Conservation (phyloP, 2,113 vertebrate species). For the Tichodroma muraria region DNA sequence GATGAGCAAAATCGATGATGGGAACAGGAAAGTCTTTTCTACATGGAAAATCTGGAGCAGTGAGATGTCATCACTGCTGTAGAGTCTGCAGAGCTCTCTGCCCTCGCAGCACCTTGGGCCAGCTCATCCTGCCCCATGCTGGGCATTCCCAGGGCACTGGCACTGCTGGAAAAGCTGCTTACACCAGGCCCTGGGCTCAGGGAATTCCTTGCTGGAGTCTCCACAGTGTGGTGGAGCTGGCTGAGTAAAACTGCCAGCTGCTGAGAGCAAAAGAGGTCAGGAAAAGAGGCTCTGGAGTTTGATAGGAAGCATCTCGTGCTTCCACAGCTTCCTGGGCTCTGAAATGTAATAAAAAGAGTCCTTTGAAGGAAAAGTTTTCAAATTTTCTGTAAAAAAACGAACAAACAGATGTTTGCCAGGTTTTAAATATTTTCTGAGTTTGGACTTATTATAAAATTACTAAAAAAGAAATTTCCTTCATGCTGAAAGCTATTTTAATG, state of each 20-base stretch:
- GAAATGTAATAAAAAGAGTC: background rate
- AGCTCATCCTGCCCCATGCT: background rate
- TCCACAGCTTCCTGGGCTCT: background rate
- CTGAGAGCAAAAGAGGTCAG: background rate
- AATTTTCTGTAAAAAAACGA: background rate
- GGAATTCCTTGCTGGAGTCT: background rate
- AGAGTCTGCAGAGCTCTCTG: background rate
- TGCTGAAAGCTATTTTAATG: background rate
- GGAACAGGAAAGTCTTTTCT: background rate
- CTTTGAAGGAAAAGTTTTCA: background rate
- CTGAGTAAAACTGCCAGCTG: background rate
- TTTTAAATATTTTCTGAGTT: background rate
- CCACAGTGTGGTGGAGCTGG: background rate
- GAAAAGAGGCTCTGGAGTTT: background rate
- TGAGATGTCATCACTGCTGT: background rate
- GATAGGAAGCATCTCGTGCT: background rate
- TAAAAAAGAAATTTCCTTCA: background rate
- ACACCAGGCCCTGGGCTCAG: background rate
- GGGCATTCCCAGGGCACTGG: background rate
- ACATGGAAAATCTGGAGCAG: background rate
- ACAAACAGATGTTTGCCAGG: background rate
- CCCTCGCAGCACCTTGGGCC: accelerated
- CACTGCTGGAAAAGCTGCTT: background rate
- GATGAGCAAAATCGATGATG: background rate
- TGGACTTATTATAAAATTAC: background rate